Base-by-base conservation (phyloP, 2,888 invertebrate species). In the Diachrysia chrysitis region DNA sequence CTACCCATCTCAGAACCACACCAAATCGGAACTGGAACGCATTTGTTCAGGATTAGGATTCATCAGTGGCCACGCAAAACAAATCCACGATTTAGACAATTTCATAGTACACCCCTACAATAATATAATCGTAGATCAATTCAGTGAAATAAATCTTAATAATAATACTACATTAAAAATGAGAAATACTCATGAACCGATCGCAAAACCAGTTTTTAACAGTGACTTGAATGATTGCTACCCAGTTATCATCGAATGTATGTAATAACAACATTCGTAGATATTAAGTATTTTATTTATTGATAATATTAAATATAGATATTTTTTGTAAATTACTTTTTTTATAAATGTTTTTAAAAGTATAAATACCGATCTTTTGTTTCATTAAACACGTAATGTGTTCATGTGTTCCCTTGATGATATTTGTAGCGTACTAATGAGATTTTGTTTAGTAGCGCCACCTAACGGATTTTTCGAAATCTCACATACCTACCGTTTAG, bases 1-100 rank as follows among this genome's bases (percentile, higher is more conserved):
- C 83, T 97, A 96, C 78, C 88, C 96, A 16, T 94, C 94, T 58
- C 86, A 89, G 54, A 92, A 91, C 10, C 94, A 96, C 65, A 96
- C 96, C 0, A 96, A 94, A 56, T 86, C 90, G 0, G 94, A 96
- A 61, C 87, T 96, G 2, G 96, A 96, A 80, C 90, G 94, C 16
- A 96, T 97, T 71, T 98, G 98, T 86, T 86, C 90, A 35, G 92
- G 96, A 69, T 86, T 97, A 16, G 97, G 97, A 10, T 97, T 96
- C 81, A 86, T 91, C 71, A 95, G 96, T 21, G 96, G 96, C 10
- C 96, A 94, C 78, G 96, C 96, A 0, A 92, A 90, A 71, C 91
- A 93, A 84, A 85, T 95, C 23, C 80, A 88, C 67, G 73, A 85
- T 19, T 82, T 86, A 19, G 74, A 86, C 17, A 83, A 83, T 37